phyloP scores from a whole-genome alignment of 2,888 invertebrate species.

The Teleogryllus oceanicus region DNA sequence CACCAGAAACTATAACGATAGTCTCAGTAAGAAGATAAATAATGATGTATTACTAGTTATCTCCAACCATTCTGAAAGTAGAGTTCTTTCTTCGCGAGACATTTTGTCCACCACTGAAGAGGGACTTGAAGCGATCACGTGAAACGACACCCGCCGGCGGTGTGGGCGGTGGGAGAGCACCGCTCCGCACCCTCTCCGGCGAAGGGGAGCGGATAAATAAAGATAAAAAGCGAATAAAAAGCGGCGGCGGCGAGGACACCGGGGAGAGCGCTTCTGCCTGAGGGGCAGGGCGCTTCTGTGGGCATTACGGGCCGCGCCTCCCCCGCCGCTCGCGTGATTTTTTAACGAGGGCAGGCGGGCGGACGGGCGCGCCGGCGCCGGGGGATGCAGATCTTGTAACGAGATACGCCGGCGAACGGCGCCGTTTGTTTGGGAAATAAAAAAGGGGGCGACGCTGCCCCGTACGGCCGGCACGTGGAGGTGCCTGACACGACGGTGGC shows the following conservation, averaged over 20 bases:
- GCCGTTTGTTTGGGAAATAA: neutral
- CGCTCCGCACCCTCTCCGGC: too few relatives aligned
- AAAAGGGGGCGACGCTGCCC: neutral
- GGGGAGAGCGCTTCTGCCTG: neutral
- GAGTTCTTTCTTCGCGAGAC: too few relatives aligned
- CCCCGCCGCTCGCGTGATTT: neutral
- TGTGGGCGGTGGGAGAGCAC: neutral
- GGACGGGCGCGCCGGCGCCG: neutral
- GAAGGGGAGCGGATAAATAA: neutral
- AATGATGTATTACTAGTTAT: too few relatives aligned
- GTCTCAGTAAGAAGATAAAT: too few relatives aligned
- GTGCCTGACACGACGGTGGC: neutral
- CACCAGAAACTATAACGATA: too few relatives aligned
- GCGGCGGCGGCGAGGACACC: neutral
- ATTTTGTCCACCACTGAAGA: too few relatives aligned
- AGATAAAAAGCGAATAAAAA: neutral
- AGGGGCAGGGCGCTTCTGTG: neutral
- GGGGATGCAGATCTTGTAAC: conserved; percentile 18
- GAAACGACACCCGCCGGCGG: neutral
- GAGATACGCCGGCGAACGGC: neutral
- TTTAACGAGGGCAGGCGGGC: conserved; percentile 3
- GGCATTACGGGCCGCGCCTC: neutral
- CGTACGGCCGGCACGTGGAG: neutral
- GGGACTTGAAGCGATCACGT: too few relatives aligned
- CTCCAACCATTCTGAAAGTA: too few relatives aligned